Conservation (phyloP, 2,113 vertebrate species). For the Mus pahari region DNA sequence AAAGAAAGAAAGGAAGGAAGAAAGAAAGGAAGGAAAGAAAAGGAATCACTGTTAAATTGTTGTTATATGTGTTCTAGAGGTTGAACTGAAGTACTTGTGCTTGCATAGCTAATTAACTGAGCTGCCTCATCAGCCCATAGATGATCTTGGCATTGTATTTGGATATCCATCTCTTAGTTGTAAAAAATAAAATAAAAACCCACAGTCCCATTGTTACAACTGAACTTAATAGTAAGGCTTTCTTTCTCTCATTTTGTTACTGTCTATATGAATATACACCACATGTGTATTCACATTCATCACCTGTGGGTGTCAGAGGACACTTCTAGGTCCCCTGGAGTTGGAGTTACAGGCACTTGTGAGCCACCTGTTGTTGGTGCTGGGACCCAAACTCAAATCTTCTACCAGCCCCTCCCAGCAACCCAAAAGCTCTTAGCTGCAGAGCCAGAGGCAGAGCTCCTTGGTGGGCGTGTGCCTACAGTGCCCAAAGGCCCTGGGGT, state of each 20-base stretch:
- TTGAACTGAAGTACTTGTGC: neutral
- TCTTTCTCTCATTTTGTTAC: neutral
- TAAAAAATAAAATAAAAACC: neutral
- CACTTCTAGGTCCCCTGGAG: neutral
- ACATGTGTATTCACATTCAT: neutral
- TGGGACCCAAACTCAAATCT: neutral
- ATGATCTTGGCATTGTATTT: neutral
- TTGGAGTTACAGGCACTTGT: neutral
- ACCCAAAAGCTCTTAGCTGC: neutral
- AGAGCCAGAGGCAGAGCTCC: neutral
- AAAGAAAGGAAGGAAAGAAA: neutral
- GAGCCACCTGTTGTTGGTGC: neutral
- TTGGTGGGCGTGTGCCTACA: neutral
- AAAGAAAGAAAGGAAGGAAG: neutral
- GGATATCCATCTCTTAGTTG: neutral
- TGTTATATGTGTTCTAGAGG: neutral
- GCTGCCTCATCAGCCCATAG: neutral
- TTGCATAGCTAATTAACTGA: no score
- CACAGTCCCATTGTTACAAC: neutral
- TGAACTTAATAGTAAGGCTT: neutral
- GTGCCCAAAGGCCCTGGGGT: neutral
- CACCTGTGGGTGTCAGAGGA: no score
- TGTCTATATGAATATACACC: neutral
- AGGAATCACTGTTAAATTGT: neutral
- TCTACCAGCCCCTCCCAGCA: neutral